Base-by-base conservation (phyloP, 2,797 vertebrate species). In the Pipistrellus kuhlii region DNA sequence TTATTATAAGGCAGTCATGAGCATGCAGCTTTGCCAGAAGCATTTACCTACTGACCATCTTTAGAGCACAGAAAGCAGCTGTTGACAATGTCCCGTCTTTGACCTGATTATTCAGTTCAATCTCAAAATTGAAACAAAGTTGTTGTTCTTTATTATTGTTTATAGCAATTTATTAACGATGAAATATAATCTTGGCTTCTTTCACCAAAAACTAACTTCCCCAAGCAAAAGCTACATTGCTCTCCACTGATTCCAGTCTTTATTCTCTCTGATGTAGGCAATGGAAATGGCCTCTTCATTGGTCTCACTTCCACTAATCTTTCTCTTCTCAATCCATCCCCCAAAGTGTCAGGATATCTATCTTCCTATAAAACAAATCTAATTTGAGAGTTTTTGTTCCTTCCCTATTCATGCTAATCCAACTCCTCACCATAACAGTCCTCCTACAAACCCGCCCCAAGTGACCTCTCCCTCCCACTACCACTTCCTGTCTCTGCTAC, bases 201-300 rank as follows among this genome's bases (percentile, higher is more conserved):
- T 44, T 90, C n/a, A 80, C 69, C 23, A 88, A 78, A 90, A 57
- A 15, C 35, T 72, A 12, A 85, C 27, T 81, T 95, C 10, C 78
- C 30, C 41, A 46, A 44, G 35, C 30, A 84, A 94, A 94, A 84
- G 8, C 9, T 30, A 38, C 5, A 38, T 14, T 30, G 69, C 8
- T 15, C 72, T 55, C 69, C 3, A 18, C 20, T 17, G 53, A 3
- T 57, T 76, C 20, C 7, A 85, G 72, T 3, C 23, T 83, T 72
- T 48, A 66, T 66, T 72, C 68, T 68, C 51, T 83, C 53, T 68
- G n/a, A 83, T 48, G 48, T 35, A 73, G 13, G 51, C 44, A 77
- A 77, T 68, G 8, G 30, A 59, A 62, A 72, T 53, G 15, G 48
- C n/a, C 27, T 69, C 44, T 53, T 89, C 81, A 80, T 21, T 46